Percentiles rank a stretch among this genome's conserved stretches.
These are phyloP conservation scores for Falcunculus frontatus DNA, from an alignment of 2,113 vertebrate genomes.

Conservation along the genomic window DNA sequence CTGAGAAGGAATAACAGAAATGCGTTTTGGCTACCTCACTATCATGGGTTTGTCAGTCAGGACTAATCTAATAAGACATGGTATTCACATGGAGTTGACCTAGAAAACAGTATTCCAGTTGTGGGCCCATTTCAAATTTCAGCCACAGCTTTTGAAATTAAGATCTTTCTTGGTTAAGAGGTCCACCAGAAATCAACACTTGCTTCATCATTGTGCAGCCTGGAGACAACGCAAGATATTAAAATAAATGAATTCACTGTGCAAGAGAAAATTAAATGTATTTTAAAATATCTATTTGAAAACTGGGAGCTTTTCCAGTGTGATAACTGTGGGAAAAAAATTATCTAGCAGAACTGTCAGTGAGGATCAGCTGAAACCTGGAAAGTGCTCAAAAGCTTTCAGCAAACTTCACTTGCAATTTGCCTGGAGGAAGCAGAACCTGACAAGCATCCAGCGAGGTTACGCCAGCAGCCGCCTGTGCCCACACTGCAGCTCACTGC, in stretches of 20 bases:
- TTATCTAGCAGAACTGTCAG: constrained; percentile 28
- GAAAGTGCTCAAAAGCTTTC: constrained; percentile 38
- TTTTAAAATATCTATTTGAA: constrained; percentile 16
- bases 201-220: neutral
- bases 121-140: neutral
- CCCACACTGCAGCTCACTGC: neutral
- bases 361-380: constrained; percentile 37
- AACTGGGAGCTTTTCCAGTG: constrained; percentile 22
- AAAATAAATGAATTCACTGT: constrained; percentile 21
- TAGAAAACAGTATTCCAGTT: neutral
- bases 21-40: neutral
- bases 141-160: neutral
- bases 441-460: neutral
- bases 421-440: constrained; percentile 10
- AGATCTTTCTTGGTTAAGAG: neutral
- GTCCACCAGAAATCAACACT: neutral
- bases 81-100: neutral
- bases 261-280: neutral
- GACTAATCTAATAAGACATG: neutral
- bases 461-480: neutral
- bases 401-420: constrained; percentile 14
- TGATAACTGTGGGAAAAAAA: constrained; percentile 20
- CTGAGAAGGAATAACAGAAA: neutral
- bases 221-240: neutral
- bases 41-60: neutral